phyloP scores from a whole-genome alignment of 2,113 vertebrate genomes.

The Chaetops frenatus region DNA sequence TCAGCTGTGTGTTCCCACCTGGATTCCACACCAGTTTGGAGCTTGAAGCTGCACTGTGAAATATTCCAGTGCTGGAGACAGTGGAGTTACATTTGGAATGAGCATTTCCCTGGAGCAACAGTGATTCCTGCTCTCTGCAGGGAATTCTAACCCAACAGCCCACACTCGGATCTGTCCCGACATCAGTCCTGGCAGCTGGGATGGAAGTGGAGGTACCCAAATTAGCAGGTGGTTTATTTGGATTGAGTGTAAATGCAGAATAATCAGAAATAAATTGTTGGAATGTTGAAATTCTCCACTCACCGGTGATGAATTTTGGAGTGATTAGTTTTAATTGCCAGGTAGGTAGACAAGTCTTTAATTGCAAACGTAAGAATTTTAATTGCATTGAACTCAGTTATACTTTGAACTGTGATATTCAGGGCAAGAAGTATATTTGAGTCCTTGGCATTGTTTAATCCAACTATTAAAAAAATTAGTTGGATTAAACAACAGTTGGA shows the following conservation, averaged over 20 bases:
- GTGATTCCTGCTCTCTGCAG: neutral
- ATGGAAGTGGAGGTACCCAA: neutral
- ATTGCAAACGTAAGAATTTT: neutral
- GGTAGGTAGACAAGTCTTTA: neutral
- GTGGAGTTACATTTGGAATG: neutral
- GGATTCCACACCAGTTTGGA: neutral
- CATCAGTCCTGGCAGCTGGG: neutral
- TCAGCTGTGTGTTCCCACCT: neutral
- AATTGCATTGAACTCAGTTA: neutral
- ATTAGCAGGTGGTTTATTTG: neutral
- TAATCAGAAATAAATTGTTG: neutral
- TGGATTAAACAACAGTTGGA: neutral
- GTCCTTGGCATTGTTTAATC: neutral
- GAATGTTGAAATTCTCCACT: neutral
- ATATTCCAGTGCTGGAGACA: neutral
- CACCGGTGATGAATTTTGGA: neutral
- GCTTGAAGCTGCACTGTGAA: neutral
- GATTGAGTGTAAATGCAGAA: neutral
- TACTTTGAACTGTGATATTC: neutral
- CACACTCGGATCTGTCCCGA: fast-evolving
- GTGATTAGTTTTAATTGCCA: neutral
- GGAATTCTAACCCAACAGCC: neutral
- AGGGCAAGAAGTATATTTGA: neutral
- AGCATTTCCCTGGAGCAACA: neutral
- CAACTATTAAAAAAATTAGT: neutral